Conservation (phyloP, 2,113 vertebrate genomes). For the Siniperca chuatsi region DNA sequence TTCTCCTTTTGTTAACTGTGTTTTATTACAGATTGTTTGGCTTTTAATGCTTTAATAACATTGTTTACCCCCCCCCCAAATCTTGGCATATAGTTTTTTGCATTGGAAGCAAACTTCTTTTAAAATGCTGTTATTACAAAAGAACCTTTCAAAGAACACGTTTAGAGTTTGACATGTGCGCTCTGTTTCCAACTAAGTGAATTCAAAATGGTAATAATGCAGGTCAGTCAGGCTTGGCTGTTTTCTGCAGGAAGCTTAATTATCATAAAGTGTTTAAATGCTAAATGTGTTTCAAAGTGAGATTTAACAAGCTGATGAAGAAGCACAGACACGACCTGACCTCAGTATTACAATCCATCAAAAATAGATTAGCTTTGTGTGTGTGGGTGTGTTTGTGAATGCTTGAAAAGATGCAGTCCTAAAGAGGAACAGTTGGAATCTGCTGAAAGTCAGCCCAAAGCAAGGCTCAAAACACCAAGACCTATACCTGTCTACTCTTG, state of each 20-base stretch:
- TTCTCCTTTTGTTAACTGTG: neutral
- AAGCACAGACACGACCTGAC: slow-evolving; percentile 62
- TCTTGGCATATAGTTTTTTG: too few species aligned
- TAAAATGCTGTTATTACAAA: slow-evolving; percentile 12
- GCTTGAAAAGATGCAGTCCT: slow-evolving; percentile 23
- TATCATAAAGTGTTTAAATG: slow-evolving; percentile 67
- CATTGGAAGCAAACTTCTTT: neutral
- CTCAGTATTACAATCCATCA: slow-evolving; percentile 62
- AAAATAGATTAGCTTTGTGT: slow-evolving; percentile 47
- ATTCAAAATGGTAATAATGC: slow-evolving; percentile 48
- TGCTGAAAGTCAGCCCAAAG: slow-evolving; percentile 7
- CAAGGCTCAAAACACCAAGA: neutral
- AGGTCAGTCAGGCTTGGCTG: slow-evolving; percentile 43
- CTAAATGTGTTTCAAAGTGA: slow-evolving; percentile 57
- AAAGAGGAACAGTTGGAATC: neutral
- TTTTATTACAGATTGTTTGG: neutral
- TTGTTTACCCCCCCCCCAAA: neutral
- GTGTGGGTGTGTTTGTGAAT: slow-evolving; percentile 8
- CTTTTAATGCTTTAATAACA: slow-evolving; percentile 11
- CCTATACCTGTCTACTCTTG: neutral
- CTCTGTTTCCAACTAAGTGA: slow-evolving; percentile 37
- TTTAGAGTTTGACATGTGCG: slow-evolving; percentile 20
- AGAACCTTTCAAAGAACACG: slow-evolving; percentile 21
- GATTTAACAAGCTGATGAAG: slow-evolving; percentile 73
- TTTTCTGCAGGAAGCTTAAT: slow-evolving; percentile 48